phyloP scores from a whole-genome alignment of 2,113 vertebrate genomes.

The Hemibagrus wyckioides region DNA sequence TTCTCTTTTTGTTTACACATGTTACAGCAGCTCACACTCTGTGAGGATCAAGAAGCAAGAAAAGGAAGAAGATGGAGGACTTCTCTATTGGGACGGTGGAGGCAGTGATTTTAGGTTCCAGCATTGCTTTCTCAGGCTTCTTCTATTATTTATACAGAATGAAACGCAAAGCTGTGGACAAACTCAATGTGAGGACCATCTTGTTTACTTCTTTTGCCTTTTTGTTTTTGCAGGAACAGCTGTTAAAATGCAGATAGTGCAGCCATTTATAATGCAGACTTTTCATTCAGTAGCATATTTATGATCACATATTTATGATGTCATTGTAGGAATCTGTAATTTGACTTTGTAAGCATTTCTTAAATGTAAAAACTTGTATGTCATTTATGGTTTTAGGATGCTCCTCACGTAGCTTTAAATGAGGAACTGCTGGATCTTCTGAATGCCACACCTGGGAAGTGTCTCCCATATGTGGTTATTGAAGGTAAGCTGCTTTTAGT shows the following conservation, averaged over 20 bases:
- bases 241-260: neutral
- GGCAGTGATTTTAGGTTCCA: constrained; percentile 77
- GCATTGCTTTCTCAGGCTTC: constrained; percentile 77
- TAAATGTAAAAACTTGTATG: neutral
- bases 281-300: neutral
- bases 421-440: constrained; percentile 71
- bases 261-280: neutral
- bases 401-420: constrained; percentile 77
- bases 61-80: constrained; percentile 66
- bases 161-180: constrained; percentile 69
- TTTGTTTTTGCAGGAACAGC: neutral
- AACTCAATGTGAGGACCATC: constrained; percentile 72
- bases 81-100: constrained; percentile 67
- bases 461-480: constrained; percentile 80
- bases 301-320: neutral
- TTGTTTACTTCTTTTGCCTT: neutral
- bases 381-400: constrained; percentile 69
- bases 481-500: constrained; percentile 74
- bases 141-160: constrained; percentile 80
- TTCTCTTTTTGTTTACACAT: neutral
- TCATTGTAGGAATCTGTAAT: neutral
- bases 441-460: constrained; percentile 73
- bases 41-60: constrained; percentile 10
- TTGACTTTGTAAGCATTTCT: neutral
- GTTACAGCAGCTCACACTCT: neutral